Evolutionary conservation across 2,888 invertebrate species (phyloP).

Genomic region (Alitta virens): DNA sequence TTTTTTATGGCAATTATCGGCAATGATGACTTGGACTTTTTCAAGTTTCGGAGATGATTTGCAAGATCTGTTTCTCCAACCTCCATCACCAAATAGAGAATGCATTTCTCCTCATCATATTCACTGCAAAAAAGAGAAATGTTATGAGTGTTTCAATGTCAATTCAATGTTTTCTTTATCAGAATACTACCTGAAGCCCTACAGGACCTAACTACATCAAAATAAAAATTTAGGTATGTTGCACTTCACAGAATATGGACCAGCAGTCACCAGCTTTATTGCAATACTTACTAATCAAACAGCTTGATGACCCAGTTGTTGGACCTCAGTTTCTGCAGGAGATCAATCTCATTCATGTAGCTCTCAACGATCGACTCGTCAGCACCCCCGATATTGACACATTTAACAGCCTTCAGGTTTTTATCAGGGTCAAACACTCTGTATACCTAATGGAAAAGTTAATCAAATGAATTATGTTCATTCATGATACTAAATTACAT

Average conservation of each 20-base stretch:
- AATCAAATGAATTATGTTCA: constrained; percentile 4
- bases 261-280: too few relatives aligned
- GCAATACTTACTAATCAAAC: constrained; percentile 81
- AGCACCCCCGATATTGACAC: constrained; percentile 71
- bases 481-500: too few relatives aligned
- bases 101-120: constrained; percentile 63
- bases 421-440: constrained; percentile 68
- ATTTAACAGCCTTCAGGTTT: constrained; percentile 73
- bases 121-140: too few relatives aligned
- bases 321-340: constrained; percentile 74
- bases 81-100: constrained; percentile 85
- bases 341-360: constrained; percentile 84
- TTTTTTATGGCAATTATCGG: constrained; percentile 61
- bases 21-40: constrained; percentile 18
- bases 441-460: constrained; percentile 62
- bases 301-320: constrained; percentile 80
- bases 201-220: too few relatives aligned
- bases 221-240: too few relatives aligned
- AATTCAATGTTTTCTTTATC: too few relatives aligned
- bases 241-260: too few relatives aligned
- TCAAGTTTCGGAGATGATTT: constrained; percentile 61
- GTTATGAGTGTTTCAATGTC: too few relatives aligned
- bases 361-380: constrained; percentile 73
- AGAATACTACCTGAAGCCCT: too few relatives aligned
- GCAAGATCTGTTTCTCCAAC: constrained; percentile 87